Evolutionary conservation across 2,888 invertebrate genomes (phyloP), one percentile per base, ranked within the genome.

Genomic region (Pyralis farinalis): DNA sequence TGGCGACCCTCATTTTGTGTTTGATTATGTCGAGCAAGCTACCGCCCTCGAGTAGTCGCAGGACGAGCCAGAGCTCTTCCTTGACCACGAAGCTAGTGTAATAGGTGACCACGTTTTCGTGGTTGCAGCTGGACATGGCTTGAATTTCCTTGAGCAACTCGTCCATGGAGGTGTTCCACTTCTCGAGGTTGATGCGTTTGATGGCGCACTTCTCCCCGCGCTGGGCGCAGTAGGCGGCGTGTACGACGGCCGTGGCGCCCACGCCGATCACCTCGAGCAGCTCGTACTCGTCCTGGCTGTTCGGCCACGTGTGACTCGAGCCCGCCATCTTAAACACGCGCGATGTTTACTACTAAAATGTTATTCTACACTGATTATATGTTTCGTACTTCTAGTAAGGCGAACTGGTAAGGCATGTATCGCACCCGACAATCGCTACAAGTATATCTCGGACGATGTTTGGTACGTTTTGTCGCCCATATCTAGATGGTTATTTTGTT

Each of bases 151-250:
- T 97, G 78, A 98, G 90, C 47, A 99, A 90, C 81, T 99, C 99
- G 78, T 99, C 99, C 95, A 99, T 99, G 52, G 98, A 98, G 7
- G 99, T 99, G 88, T 99, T 99, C 96, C 99, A 99, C 91, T 99
- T 99, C 88, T 99, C 99, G 69, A 99, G 91, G 85, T 99, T 99
- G 79, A 99, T 99, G 57, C 98, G 92, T 82, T 99, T 99, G 71
- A 99, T 98, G 72, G 99, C 99, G 90, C 98, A 98, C 90, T 96
- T 96, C 85, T 99, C 98, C 57, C 94, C 94, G 38, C 97, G 92
- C n/a, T 98, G 96, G 61, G 95, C 94, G 81, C 99, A 99, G 60
- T 93, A 92, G 4, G 99, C 99, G 45, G 95, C 96, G 83, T 99
- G 98, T n/a, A 99, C 98, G 30, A 97, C 96, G 21, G 98, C 98